Evolutionary conservation across 2,797 vertebrate genomes (phyloP), one percentile per base, ranked within the genome.

Genomic region (Gymnothorax javanicus): DNA sequence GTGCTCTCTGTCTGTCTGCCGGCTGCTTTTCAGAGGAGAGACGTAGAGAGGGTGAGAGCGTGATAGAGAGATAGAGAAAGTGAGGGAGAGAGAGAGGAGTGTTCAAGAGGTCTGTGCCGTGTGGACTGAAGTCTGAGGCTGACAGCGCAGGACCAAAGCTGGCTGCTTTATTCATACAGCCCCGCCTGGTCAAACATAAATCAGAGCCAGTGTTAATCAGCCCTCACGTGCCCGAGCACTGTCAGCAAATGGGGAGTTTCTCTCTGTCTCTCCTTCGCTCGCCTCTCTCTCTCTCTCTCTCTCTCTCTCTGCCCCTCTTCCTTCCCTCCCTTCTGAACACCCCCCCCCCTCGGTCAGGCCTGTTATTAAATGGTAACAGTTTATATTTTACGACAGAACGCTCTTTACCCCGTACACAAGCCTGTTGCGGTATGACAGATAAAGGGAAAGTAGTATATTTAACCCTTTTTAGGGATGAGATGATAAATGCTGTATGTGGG

Each of bases 141-240:
- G 59, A 77, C 87, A 88, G 59, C 12, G 43, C 15, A n/a, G 43
- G 67, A 73, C 62, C 15, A 33, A 13, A 17, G 23, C 33, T 58
- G 27, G 84, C 23, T 13, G 83, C 81, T 85, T 84, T 87, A 87
- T 88, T 88, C 77, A 90, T 90, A 91, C 91, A 77, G 20, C 91
- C 88, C 91, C 88, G 93, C 62, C 33, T 88, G 93, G 96, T 97
- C 97, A 97, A 96, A 96, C 95, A 97, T 97, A 94, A 93, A 97
- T 94, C 93, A 93, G 93, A 85, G 84, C 89, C 91, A 87, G 33
- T 92, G 95, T 96, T 95, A 95, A 95, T 96, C 94, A 97, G 91
- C 94, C 94, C 92, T 91, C 85, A 87, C 86, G 87, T 92, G 93
- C 94, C 95, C 94, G 92, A 89, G 90, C 91, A 90, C 93, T 60